These are phyloP conservation scores for Procavia capensis DNA, from an alignment of 2,113 vertebrate genomes.

Conservation along the genomic window DNA sequence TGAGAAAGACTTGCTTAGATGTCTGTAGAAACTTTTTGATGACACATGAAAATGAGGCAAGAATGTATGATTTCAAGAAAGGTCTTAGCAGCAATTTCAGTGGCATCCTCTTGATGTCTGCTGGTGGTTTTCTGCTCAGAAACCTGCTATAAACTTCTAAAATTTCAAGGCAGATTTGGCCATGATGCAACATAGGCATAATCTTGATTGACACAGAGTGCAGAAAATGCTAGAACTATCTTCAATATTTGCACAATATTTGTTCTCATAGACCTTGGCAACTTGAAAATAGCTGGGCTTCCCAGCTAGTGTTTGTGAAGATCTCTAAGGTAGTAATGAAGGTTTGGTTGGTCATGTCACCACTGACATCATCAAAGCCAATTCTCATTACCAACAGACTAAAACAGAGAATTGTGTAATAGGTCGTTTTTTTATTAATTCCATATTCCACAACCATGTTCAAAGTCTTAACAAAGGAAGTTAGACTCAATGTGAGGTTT, in stretches of 20 bases:
- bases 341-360: conserved; percentile 42
- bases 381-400: conserved; percentile 62
- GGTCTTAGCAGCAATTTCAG: not conserved
- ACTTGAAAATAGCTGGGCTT: conserved; percentile 1
- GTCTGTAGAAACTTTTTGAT: not conserved
- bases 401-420: conserved; percentile 66
- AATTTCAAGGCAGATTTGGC: not conserved
- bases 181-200: not conserved
- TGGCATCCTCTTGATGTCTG: not conserved
- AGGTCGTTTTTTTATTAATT: conserved; percentile 78
- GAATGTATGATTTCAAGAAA: not conserved
- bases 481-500: conserved; percentile 63
- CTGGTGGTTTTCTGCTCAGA: not conserved
- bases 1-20: not conserved
- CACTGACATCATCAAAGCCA: conserved; percentile 50
- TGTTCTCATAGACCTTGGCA: not conserved
- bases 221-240: not conserved
- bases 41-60: not conserved
- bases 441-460: conserved; percentile 67
- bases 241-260: not conserved
- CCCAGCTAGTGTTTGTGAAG: not conserved
- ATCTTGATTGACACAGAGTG: not conserved
- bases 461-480: conserved; percentile 70
- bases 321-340: conserved; percentile 50
- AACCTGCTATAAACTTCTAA: not conserved